Percentiles rank a stretch among this genome's conserved stretches.
These are phyloP conservation scores for Physocephala rufipes DNA, from an alignment of 2,888 invertebrate species.

Conservation along the genomic window DNA sequence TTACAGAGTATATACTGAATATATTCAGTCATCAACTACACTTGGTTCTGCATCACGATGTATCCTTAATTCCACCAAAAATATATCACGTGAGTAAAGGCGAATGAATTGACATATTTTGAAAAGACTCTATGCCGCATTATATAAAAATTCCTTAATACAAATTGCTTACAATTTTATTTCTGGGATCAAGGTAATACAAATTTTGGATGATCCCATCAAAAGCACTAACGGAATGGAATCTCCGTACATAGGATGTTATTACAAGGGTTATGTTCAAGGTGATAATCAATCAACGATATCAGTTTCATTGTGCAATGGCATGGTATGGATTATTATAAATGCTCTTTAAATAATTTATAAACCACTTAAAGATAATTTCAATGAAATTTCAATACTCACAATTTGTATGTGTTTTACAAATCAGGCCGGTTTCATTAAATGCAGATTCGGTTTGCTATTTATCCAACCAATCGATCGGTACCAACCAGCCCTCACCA, in stretches of 20 bases:
- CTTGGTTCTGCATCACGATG: conserved; percentile 62
- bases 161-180: neutral
- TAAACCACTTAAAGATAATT: neutral
- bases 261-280: conserved; percentile 74
- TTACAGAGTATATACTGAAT: conserved; percentile 74
- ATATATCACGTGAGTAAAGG: conserved; percentile 55
- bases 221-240: conserved; percentile 58
- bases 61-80: conserved; percentile 58
- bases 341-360: neutral
- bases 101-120: neutral
- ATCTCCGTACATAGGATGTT: conserved; percentile 71
- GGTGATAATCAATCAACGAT: conserved; percentile 74
- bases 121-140: neutral
- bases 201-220: conserved; percentile 66
- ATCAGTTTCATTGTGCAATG: conserved; percentile 78
- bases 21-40: conserved; percentile 70
- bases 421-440: conserved; percentile 74
- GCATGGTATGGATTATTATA: conserved; percentile 71
- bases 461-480: conserved; percentile 75
- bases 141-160: neutral
- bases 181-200: conserved; percentile 67
- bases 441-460: conserved; percentile 73
- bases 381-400: too few relatives aligned
- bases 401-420: neutral
- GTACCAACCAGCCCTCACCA: conserved; percentile 47